Evolutionary conservation across 2,888 invertebrate species (phyloP).

Genomic region (Cylloceria caligata): DNA sequence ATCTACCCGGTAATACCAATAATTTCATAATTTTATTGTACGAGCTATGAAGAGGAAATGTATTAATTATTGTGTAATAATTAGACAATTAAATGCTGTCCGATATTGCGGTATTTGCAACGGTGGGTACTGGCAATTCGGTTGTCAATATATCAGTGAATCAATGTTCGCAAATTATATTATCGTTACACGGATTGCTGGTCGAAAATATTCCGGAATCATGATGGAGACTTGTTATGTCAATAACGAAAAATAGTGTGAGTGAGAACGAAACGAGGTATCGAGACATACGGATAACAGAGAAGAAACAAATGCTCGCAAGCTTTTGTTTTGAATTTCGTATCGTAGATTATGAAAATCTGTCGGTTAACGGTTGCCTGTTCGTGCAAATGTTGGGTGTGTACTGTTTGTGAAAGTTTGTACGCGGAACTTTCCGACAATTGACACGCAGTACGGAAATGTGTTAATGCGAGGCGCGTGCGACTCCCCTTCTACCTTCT

Average conservation of each 20-base stretch:
- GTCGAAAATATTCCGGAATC: constrained; percentile 25
- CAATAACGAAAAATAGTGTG: neutral
- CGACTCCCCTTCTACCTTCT: neutral
- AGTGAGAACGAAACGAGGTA: neutral
- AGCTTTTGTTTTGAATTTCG: constrained; percentile 45
- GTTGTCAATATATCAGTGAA: constrained; percentile 47
- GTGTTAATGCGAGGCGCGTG: constrained; percentile 31
- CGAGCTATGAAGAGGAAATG: neutral
- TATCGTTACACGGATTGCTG: constrained; percentile 46
- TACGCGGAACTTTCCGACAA: constrained; percentile 1
- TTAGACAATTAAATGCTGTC: constrained; percentile 49
- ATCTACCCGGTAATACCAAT: neutral
- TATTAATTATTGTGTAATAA: constrained; percentile 22
- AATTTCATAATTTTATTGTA: neutral
- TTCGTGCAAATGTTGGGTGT: neutral
- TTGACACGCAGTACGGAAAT: constrained; percentile 11
- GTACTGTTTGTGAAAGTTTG: constrained; percentile 2
- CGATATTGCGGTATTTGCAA: constrained; percentile 28
- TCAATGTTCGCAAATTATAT: constrained; percentile 55
- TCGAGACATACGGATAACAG: constrained; percentile 6
- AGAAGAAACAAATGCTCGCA: constrained; percentile 6
- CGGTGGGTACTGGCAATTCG: constrained; percentile 15
- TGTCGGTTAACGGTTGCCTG: constrained; percentile 39
- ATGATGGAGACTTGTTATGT: neutral
- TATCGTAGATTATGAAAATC: constrained; percentile 49